Evolutionary conservation across 1,140 invertebrate genomes (phyloP).

Genomic region (Solenopsis invicta): DNA sequence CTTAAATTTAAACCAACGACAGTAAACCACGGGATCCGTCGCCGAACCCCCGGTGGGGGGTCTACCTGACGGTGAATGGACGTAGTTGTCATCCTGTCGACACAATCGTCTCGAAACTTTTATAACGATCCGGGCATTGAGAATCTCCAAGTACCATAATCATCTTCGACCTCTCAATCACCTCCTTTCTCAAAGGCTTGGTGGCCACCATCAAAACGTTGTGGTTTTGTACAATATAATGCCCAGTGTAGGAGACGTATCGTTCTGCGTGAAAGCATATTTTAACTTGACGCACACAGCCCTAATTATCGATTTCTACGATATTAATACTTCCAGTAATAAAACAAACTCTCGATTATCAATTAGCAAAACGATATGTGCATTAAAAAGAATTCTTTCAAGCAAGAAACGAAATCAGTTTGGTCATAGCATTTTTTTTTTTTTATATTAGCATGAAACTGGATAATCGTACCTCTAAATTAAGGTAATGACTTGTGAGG

Average conservation of each 20-base stretch:
- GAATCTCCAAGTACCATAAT: slow-evolving; percentile 55
- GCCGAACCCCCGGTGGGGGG: slow-evolving; percentile 52
- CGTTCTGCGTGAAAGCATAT: not conserved
- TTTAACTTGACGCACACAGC: not conserved
- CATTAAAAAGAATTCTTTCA: not conserved
- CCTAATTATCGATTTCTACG: not conserved
- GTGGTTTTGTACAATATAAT: not conserved
- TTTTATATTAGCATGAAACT: no score
- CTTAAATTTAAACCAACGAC: slow-evolving; percentile 62
- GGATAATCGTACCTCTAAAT: not conserved
- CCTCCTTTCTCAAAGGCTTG: not conserved
- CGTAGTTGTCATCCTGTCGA: slow-evolving; percentile 63
- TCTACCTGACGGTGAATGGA: slow-evolving; percentile 71
- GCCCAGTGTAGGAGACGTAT: not conserved
- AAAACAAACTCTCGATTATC: not conserved
- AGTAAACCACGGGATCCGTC: slow-evolving; percentile 19
- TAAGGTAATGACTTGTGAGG: not conserved
- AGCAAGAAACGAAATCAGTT: not conserved
- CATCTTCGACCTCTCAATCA: slow-evolving; percentile 60
- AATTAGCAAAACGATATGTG: not conserved
- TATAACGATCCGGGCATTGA: slow-evolving; percentile 48
- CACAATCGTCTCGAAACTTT: slow-evolving; percentile 48
- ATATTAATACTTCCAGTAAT: not conserved
- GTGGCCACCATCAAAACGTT: not conserved
- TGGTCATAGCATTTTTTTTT: not conserved